Conservation (phyloP, 2,113 vertebrate species). For the Chamaea fasciata region DNA sequence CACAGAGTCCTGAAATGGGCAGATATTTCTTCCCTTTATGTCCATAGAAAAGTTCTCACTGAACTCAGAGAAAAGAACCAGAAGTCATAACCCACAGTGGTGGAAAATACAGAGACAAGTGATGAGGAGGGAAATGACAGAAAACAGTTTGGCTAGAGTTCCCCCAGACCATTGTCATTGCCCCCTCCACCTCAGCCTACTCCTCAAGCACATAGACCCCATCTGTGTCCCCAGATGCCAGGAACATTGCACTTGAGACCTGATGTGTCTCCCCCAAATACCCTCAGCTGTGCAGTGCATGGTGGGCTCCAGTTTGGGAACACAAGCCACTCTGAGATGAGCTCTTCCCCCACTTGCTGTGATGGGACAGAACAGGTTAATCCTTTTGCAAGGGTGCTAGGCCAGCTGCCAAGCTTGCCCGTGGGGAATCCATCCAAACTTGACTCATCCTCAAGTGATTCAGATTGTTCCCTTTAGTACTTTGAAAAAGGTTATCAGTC, state of each 20-base stretch:
- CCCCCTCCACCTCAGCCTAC: background rate
- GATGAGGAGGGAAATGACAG: background rate
- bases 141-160: background rate
- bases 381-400: background rate
- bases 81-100: background rate
- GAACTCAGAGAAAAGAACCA: background rate
- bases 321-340: background rate
- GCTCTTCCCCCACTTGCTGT: background rate
- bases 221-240: background rate
- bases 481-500: background rate
- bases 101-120: background rate
- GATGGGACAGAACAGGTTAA: background rate
- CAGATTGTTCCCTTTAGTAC: background rate
- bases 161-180: background rate
- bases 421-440: background rate
- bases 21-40: background rate
- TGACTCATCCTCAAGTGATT: background rate
- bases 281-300: background rate
- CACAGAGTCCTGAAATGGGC: background rate
- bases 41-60: background rate
- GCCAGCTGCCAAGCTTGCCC: background rate
- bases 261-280: background rate
- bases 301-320: background rate
- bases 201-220: background rate
- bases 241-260: background rate